Conservation (phyloP, 1,140 invertebrate genomes). For the Bactericera cockerelli region DNA sequence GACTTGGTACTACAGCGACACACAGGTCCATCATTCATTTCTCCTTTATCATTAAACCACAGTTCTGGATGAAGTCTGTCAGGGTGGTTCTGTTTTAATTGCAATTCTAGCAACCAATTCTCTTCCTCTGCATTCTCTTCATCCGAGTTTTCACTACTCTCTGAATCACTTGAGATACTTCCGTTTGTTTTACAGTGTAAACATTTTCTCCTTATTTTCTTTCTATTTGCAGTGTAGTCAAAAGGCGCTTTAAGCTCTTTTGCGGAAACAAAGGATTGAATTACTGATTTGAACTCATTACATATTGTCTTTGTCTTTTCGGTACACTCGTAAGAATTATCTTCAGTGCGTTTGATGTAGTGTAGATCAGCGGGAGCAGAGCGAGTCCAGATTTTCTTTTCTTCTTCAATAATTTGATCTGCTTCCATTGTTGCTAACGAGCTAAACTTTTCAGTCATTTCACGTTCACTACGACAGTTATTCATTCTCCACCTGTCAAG, state of each 20-base stretch:
- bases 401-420: constrained; percentile 39
- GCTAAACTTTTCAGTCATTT: constrained; percentile 39
- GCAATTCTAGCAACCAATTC: constrained; percentile 67
- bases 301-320: neutral
- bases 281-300: neutral
- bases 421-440: constrained; percentile 44
- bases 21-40: constrained; percentile 92
- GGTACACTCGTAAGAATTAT: neutral
- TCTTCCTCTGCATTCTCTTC: constrained; percentile 65
- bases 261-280: neutral
- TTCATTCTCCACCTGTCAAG: neutral
- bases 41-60: constrained; percentile 91
- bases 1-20: constrained; percentile 89
- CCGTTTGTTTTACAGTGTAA: constrained; percentile 14
- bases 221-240: neutral
- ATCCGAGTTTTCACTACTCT: constrained; percentile 21
- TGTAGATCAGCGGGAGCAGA: constrained; percentile 77
- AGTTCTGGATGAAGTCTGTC: constrained; percentile 82
- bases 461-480: neutral
- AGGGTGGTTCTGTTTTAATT: constrained; percentile 81
- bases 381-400: constrained; percentile 59
- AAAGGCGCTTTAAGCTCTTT: constrained; percentile 1
- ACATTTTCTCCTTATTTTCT: constrained; percentile 6
- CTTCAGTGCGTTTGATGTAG: constrained; percentile 38
- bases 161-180: constrained; percentile 33